Evolutionary conservation across 2,113 vertebrate genomes (phyloP).

Genomic region (Rousettus leschenaultii): DNA sequence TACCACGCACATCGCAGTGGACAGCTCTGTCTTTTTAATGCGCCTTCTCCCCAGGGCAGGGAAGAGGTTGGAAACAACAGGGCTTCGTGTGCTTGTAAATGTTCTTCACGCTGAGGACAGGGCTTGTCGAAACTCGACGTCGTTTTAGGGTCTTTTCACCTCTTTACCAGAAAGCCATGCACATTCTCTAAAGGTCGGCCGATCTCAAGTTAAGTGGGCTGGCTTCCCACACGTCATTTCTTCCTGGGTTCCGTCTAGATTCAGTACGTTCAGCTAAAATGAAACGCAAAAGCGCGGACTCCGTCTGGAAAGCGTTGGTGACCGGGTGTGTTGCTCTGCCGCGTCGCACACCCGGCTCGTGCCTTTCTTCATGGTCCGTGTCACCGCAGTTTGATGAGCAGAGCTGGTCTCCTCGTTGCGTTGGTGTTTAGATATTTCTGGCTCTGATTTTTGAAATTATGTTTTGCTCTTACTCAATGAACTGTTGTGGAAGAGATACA

Average conservation of each 20-base stretch:
- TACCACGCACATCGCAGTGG: conserved; percentile 72
- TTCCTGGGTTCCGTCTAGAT: background rate
- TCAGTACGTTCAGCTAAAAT: background rate
- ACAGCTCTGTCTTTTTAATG: conserved; percentile 71
- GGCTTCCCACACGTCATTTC: background rate
- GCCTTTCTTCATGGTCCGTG: too few species aligned
- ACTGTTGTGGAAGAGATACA: background rate
- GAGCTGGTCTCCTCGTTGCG: background rate
- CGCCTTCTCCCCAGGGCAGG: conserved; percentile 29
- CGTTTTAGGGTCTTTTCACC: background rate
- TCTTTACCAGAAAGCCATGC: background rate
- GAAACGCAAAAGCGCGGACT: background rate
- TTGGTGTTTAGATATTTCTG: background rate
- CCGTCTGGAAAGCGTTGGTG: background rate
- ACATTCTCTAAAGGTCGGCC: background rate
- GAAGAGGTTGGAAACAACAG: conserved; percentile 46
- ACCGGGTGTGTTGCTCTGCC: accelerated
- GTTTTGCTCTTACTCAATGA: background rate
- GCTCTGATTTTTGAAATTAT: background rate
- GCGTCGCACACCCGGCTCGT: accelerated
- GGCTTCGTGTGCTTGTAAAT: conserved; percentile 54
- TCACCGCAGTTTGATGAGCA: background rate
- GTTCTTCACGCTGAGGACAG: background rate
- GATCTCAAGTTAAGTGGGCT: background rate
- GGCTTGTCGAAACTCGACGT: background rate